Conservation (phyloP, 2,797 vertebrate genomes). For the Sus cebifrons region DNA sequence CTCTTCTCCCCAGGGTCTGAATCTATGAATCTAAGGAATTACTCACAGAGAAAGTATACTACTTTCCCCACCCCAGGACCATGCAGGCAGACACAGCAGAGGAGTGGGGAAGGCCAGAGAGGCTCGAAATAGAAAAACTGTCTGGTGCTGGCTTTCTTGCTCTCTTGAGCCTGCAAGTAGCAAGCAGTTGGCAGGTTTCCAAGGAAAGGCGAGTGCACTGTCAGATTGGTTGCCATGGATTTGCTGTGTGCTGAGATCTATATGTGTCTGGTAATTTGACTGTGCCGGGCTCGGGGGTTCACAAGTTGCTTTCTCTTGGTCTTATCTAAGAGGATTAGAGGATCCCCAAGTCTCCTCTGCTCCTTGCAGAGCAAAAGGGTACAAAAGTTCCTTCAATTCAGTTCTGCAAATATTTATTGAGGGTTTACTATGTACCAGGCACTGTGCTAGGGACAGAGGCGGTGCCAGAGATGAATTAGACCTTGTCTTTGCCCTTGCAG, state of each 20-base stretch:
- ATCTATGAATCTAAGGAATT: conserved; percentile 74
- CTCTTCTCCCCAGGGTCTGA: background rate
- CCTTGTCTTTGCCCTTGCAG: background rate
- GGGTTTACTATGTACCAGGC: conserved; percentile 10
- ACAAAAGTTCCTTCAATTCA: conserved; percentile 28
- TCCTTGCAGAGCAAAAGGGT: conserved; percentile 56
- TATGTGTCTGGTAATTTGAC: conserved; percentile 81
- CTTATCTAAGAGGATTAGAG: conserved; percentile 72
- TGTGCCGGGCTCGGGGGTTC: conserved; percentile 64
- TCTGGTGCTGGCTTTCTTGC: conserved; percentile 62
- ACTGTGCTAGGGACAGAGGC: background rate
- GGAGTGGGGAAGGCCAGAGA: conserved; percentile 45
- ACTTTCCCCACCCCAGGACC: conserved; percentile 28
- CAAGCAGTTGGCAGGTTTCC: conserved; percentile 74
- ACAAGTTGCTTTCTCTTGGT: conserved; percentile 69
- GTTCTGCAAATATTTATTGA: conserved; percentile 72
- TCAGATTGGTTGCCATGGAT: conserved; percentile 80
- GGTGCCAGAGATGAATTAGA: conserved; percentile 51
- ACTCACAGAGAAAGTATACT: conserved; percentile 27
- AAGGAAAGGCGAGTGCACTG: conserved; percentile 65
- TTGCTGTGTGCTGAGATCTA: conserved; percentile 75
- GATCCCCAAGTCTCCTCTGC: conserved; percentile 20
- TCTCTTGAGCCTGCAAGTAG: conserved; percentile 73
- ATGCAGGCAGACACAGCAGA: conserved; percentile 19
- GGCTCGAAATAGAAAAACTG: conserved; percentile 54